phyloP scores from a whole-genome alignment of 2,113 vertebrate species.

The Saguinus imperator region DNA sequence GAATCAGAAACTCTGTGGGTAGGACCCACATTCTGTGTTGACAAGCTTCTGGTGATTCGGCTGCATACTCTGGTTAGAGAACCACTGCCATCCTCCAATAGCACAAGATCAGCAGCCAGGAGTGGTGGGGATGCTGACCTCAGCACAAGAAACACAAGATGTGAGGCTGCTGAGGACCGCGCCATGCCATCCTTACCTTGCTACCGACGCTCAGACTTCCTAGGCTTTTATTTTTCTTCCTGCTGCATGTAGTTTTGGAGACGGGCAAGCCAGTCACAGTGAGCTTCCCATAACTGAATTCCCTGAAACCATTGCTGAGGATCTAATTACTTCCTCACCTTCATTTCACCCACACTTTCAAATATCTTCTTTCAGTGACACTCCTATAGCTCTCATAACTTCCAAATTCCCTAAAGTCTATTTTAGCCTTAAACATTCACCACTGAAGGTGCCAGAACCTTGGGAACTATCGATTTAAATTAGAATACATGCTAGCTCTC shows the following conservation, averaged over 20 bases:
- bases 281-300: not conserved
- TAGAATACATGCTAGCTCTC: slow-evolving; percentile 44
- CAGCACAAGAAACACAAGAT: not conserved
- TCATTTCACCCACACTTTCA: slow-evolving; percentile 45
- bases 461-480: slow-evolving; percentile 64
- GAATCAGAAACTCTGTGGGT: not conserved
- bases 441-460: not conserved
- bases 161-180: not conserved
- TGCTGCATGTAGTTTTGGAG: not conserved
- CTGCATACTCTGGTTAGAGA: not conserved
- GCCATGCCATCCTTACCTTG: not conserved
- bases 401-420: slow-evolving; percentile 38
- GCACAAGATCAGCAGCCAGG: not conserved
- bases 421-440: slow-evolving; percentile 49
- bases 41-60: not conserved
- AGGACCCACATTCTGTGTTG: not conserved
- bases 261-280: not conserved
- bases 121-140: not conserved
- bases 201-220: not conserved
- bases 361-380: slow-evolving; percentile 52
- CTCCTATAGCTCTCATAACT: slow-evolving; percentile 34
- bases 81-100: not conserved
- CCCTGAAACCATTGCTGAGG: not conserved
- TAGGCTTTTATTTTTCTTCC: not conserved
- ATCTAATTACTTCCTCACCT: slow-evolving; percentile 58